Evolutionary conservation across 1,140 invertebrate species (phyloP).

Genomic region (Plectrocnemia conspersa): DNA sequence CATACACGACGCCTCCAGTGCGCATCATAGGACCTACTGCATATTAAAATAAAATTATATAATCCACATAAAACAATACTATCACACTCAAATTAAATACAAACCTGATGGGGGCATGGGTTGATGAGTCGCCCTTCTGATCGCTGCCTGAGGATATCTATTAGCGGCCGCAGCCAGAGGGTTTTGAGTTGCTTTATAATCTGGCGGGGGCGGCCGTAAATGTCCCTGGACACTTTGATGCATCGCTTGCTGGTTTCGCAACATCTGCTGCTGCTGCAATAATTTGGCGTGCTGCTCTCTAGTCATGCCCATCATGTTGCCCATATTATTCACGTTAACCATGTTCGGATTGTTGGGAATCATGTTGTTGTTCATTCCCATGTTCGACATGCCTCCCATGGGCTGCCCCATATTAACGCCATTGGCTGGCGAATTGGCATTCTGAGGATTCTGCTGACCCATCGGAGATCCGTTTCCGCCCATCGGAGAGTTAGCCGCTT

Average conservation of each 20-base stretch:
- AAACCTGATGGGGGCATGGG: slow-evolving; percentile 63
- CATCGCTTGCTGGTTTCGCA: slow-evolving; percentile 49
- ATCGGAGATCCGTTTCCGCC: slow-evolving; percentile 19
- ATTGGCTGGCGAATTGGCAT: slow-evolving; percentile 33
- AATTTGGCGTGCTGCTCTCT: slow-evolving; percentile 60
- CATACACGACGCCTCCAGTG: slow-evolving; percentile 46
- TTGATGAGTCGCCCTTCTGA: slow-evolving; percentile 60
- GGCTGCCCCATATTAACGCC: slow-evolving; percentile 38
- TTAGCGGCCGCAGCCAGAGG: slow-evolving; percentile 50
- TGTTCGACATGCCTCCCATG: slow-evolving; percentile 29
- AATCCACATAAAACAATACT: slow-evolving; percentile 1
- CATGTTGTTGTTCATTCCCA: slow-evolving; percentile 33
- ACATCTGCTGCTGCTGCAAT: slow-evolving; percentile 56
- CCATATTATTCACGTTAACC: slow-evolving; percentile 36
- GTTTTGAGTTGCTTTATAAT: slow-evolving; percentile 65
- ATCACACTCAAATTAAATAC: slow-evolving; percentile 4
- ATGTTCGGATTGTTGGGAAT: slow-evolving; percentile 26
- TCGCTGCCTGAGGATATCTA: slow-evolving; percentile 47
- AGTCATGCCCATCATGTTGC: slow-evolving; percentile 48
- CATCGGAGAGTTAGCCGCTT: slow-evolving; percentile 16
- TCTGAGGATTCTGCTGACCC: slow-evolving; percentile 32
- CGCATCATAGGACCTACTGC: slow-evolving; percentile 62
- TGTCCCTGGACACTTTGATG: slow-evolving; percentile 41
- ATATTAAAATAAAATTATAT: slow-evolving; percentile 4
- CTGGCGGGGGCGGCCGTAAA: slow-evolving; percentile 67